Conservation (phyloP, 2,113 vertebrate genomes). For the Bothrops jararaca region DNA sequence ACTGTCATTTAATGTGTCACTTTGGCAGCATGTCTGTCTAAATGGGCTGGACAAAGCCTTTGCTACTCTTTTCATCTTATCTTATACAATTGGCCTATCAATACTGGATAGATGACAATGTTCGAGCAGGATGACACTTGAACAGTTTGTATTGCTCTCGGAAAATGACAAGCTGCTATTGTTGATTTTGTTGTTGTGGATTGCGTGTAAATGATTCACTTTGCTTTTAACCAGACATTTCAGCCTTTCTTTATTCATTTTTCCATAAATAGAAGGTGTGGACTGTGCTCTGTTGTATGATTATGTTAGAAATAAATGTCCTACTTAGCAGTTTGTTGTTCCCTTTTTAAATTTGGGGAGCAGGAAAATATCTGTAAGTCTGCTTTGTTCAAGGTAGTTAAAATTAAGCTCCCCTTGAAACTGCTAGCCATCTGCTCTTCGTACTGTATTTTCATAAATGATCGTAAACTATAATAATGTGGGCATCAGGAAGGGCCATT, state of each 20-base stretch:
- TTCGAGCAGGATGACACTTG: background rate
- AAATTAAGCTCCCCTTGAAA: background rate
- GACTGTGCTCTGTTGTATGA: background rate
- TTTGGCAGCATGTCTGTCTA: background rate
- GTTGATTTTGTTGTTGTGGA: background rate
- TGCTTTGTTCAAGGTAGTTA: background rate
- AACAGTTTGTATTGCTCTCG: background rate
- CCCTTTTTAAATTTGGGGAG: background rate
- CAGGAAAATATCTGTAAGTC: background rate
- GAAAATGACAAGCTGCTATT: background rate
- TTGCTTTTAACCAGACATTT: background rate
- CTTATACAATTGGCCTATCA: background rate
- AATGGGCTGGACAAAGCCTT: background rate
- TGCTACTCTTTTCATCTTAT: background rate
- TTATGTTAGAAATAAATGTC: background rate
- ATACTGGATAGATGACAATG: background rate
- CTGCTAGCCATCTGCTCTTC: background rate
- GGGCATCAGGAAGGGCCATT: background rate
- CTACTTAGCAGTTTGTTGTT: conserved; percentile 31
- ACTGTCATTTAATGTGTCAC: background rate
- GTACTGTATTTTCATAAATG: background rate
- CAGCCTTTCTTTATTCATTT: background rate
- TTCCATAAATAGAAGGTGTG: background rate
- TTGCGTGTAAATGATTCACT: background rate
- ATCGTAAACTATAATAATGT: background rate